Conservation (phyloP, 2,888 invertebrate genomes). For the Drosophila imparisetae region DNA sequence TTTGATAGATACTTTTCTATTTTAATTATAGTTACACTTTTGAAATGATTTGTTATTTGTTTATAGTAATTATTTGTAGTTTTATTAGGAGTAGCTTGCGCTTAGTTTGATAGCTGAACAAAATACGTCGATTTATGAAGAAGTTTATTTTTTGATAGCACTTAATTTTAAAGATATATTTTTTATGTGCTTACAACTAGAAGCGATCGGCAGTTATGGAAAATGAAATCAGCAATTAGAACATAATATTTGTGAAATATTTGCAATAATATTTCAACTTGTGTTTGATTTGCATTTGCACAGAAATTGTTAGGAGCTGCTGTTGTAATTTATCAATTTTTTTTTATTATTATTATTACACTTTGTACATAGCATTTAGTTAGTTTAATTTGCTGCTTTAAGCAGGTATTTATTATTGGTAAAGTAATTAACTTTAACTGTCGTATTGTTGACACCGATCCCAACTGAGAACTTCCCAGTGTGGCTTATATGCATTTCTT, state of each 20-base stretch:
- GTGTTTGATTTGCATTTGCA: conserved; percentile 2
- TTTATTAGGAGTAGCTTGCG: conserved; percentile 46
- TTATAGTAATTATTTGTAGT: neutral
- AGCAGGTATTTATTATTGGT: conserved; percentile 39
- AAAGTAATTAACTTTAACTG: conserved; percentile 68
- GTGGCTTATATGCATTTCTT: conserved; percentile 41
- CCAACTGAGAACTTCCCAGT: conserved; percentile 56
- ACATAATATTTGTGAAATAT: neutral
- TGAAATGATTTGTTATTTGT: neutral
- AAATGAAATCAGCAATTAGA: neutral
- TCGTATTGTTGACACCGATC: conserved; percentile 70
- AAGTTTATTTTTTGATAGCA: neutral
- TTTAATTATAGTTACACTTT: neutral
- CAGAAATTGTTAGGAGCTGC: conserved; percentile 2
- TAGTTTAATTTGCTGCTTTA: conserved; percentile 18
- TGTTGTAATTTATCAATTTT: neutral
- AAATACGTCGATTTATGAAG: neutral
- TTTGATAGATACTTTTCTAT: neutral
- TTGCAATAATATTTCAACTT: neutral
- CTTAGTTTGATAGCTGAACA: conserved; percentile 26
- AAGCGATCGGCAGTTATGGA: conserved; percentile 30
- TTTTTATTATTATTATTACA: conserved; percentile 34
- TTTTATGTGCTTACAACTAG: conserved; percentile 14
- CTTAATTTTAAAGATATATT: neutral
- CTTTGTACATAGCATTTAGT: conserved; percentile 48